Conservation (phyloP, 92 coral and sea anemone genomes). For the Parazoanthus swiftii region DNA sequence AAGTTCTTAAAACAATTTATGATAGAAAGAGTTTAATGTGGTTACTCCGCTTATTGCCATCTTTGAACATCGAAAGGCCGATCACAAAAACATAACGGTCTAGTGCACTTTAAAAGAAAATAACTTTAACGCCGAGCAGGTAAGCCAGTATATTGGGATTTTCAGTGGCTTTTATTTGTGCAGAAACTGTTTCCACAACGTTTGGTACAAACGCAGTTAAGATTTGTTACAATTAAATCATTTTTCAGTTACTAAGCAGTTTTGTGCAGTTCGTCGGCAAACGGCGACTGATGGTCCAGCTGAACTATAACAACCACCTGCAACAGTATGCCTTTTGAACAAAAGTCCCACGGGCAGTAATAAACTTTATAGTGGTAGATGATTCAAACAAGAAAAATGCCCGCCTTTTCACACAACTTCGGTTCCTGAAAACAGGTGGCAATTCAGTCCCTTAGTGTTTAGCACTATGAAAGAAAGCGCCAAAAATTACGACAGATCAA, state of each 20-base stretch:
- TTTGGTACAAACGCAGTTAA: background rate
- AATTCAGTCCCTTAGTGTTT: background rate
- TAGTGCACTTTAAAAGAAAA: background rate
- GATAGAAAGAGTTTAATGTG: too few relatives aligned
- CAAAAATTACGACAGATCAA: background rate
- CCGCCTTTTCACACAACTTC: background rate
- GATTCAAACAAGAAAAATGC: constrained; percentile 6
- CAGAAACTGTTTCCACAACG: background rate
- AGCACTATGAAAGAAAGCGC: background rate
- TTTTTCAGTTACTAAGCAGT: background rate
- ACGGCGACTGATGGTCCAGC: background rate
- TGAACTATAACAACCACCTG: background rate
- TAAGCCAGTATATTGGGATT: too few relatives aligned
- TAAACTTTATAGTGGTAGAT: background rate
- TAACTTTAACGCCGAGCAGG: background rate
- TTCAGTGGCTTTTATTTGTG: background rate
- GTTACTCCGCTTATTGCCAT: too few relatives aligned
- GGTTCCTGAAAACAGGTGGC: constrained; percentile 14
- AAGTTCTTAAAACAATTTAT: too few relatives aligned
- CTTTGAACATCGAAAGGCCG: too few relatives aligned
- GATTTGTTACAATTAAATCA: too few relatives aligned
- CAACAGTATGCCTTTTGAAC: background rate
- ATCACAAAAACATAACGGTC: too few relatives aligned
- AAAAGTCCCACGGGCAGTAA: constrained; percentile 1
- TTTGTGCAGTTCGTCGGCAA: background rate